Evolutionary conservation across 2,113 vertebrate species (phyloP), one percentile per base, ranked within the genome.

Genomic region (Plecturocebus donacophilus): DNA sequence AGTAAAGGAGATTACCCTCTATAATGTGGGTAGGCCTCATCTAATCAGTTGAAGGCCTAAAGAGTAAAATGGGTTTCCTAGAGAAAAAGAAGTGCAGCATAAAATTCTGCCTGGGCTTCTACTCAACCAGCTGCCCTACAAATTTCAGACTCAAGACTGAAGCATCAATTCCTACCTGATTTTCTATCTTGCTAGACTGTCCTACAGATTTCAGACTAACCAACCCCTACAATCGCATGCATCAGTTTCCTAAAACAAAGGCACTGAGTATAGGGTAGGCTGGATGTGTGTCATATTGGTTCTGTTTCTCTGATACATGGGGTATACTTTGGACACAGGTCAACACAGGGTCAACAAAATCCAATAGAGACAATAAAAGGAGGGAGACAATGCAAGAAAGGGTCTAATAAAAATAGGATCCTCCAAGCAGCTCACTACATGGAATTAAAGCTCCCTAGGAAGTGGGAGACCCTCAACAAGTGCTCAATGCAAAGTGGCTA

Each of bases 1-100:
- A 40, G 79, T 58, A 81, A 80, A 80, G 23, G 66, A 88, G 32
- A 84, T 71, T 32, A 75, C 25, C 2, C n/a, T 80, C 45, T 14
- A 70, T 86, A 70, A 61, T 81, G 40, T 92, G 4, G 47, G 8
- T 85, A 54, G 84, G 54, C 54, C 66, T 89, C 54, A 42, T 80
- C 40, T 94, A 68, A 85, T 52, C 21, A 58, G n/a, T 58, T 42
- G 25, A 73, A 49, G 45, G 13, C n/a, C 64, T 80, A 32, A 73
- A 32, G 6, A 87, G 76, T 61, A 68, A 86, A 91, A 70, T 11
- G 87, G 25, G 40, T 81, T 90, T 97, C 42, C 42, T 89, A 35
- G 38, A 87, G 25, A 89, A 93, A 54, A 92, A 93, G 45, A 92
- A 92, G 70, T 58, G 21, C 30, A 81, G n/a, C 45, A 58, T 81